A percentile compares a stretch with the other conserved stretches of the same genome.
phyloP scores from a whole-genome alignment of 92 coral and sea anemone species.

The Montipora capitata region DNA sequence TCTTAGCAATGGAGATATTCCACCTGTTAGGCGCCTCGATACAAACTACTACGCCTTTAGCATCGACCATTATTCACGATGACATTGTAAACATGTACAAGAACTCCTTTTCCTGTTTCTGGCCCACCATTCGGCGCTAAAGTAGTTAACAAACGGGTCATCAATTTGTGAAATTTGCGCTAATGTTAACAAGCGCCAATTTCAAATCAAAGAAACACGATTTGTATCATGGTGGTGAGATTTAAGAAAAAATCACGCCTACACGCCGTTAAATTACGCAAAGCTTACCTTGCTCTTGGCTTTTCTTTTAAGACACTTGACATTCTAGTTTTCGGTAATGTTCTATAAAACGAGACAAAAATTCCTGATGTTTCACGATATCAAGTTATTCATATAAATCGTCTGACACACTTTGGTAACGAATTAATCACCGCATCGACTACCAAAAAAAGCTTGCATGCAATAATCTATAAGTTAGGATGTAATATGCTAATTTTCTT shows the following conservation, averaged over 20 bases:
- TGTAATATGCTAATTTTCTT: conserved; percentile 30
- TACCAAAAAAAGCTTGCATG: neutral
- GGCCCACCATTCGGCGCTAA: neutral
- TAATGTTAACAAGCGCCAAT: neutral
- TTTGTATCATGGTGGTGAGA: neutral
- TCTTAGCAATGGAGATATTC: neutral
- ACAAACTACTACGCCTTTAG: neutral
- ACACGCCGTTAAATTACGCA: neutral
- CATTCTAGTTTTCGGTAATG: neutral
- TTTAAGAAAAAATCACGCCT: neutral
- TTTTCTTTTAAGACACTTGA: conserved; percentile 14
- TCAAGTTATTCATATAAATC: too few relatives aligned
- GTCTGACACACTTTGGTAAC: neutral
- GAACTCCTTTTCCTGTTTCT: neutral
- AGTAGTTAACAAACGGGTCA: neutral
- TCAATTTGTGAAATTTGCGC: neutral
- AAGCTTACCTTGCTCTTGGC: conserved; percentile 34
- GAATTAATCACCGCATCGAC: neutral
- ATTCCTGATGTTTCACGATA: neutral
- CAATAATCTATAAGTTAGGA: neutral
- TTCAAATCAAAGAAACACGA: neutral
- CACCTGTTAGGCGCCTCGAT: neutral
- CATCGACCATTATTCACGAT: neutral
- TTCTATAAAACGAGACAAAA: neutral
- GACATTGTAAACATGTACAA: neutral